Evolutionary conservation across 2,797 vertebrate genomes (phyloP), one percentile per base, ranked within the genome.

Genomic region (Sarcophilus harrisii): DNA sequence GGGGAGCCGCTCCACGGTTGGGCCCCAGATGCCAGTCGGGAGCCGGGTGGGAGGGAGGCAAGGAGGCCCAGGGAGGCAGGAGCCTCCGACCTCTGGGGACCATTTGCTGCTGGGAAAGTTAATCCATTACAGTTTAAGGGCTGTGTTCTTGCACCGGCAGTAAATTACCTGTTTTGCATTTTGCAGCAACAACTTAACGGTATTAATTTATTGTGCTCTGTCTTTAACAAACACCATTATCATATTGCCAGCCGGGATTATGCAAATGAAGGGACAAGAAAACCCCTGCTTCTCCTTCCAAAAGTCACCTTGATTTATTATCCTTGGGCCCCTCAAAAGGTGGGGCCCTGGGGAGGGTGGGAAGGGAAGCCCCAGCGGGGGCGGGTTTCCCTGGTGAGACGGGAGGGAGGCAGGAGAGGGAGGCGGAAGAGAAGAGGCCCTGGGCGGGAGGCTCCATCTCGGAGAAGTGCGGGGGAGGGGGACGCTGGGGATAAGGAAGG

Each of bases 191-290:
- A 98, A 98, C 98, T 98, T 98, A 98, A 98, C 98, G 96, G 98
- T 98, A 98, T 98, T 98, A 98, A 99, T 99, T 98, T 98, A 98
- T 98, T 98, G 98, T 98, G 98, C 98, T 98, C 98, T 98, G 98
- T 98, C 98, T 99, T 99, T 99, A 99, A 98, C 98, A 99, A 99
- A 99, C 98, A 99, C 98, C 96, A 98, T 98, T 98, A 99, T 98
- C 98, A 98, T 98, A 98, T 98, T 98, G 98, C 98, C 98, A 98
- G 98, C 98, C 96, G 98, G 98, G 98, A 99, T 98, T 98, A 99
- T 99, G 99, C 98, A 99, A 98, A 99, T 99, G 96, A 96, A 93
- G 98, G 90, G 95, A 98, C 97, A 98, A 98, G 93, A 98, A 97
- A 94, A 96, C 96, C 97, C 92, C 97, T 96, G 73, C 97, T 98